Evolutionary conservation across 2,113 vertebrate genomes (phyloP).

Genomic region (Rhinogobius similis): DNA sequence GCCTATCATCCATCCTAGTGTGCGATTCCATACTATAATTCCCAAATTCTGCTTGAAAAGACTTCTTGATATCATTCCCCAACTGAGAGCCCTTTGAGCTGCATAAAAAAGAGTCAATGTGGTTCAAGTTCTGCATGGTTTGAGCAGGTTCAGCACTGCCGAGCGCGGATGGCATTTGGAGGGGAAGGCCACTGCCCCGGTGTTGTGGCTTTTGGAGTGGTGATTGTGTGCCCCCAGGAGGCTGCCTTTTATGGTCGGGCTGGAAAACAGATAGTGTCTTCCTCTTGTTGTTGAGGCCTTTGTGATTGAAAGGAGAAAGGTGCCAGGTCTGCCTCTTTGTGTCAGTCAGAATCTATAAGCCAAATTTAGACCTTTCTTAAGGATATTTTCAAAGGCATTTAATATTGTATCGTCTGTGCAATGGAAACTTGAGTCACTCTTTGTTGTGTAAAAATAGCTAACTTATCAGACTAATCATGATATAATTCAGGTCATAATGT

Average conservation of each 20-base stretch:
- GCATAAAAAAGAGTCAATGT: constrained; percentile 45
- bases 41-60: constrained; percentile 51
- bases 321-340: constrained; percentile 2
- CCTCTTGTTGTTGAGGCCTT: constrained; percentile 36
- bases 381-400: background rate
- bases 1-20: constrained; percentile 49
- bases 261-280: constrained; percentile 44
- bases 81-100: constrained; percentile 38
- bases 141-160: constrained; percentile 63
- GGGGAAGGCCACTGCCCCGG: constrained; percentile 61
- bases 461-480: background rate
- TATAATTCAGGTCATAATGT: background rate
- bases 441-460: background rate
- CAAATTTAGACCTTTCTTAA: background rate
- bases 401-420: background rate
- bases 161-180: constrained; percentile 62
- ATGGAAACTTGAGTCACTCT: background rate
- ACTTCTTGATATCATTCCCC: constrained; percentile 55
- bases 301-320: constrained; percentile 13
- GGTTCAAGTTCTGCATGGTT: constrained; percentile 65
- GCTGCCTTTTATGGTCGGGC: constrained; percentile 45
- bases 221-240: constrained; percentile 48
- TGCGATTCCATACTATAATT: constrained; percentile 57
- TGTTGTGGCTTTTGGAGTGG: constrained; percentile 61
- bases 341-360: background rate